These are phyloP conservation scores for Pediacus dermestoides DNA, from an alignment of 2,888 invertebrate genomes.

Conservation along the genomic window DNA sequence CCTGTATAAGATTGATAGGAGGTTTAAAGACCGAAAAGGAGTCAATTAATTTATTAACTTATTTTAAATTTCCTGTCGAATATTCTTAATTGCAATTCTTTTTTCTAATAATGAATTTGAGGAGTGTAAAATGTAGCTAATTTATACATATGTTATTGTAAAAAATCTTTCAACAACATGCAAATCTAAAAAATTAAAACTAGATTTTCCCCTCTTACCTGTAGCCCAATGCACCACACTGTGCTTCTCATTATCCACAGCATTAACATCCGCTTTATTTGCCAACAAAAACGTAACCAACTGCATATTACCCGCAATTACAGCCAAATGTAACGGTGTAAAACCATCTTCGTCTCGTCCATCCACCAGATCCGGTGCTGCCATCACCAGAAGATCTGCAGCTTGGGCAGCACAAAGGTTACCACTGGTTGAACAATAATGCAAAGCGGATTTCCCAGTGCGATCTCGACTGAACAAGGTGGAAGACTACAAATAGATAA, in stretches of 20 bases:
- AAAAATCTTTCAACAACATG: neutral
- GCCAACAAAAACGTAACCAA: conserved; percentile 82
- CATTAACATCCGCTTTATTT: conserved; percentile 84
- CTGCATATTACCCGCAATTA: conserved; percentile 87
- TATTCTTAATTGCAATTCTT: too few relatives aligned
- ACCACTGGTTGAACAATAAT: conserved; percentile 72
- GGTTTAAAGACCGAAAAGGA: too few relatives aligned
- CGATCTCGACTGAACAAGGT: conserved; percentile 72
- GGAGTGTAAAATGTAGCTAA: too few relatives aligned
- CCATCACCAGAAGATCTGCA: conserved; percentile 69
- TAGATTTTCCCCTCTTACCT: too few relatives aligned
- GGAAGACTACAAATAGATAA: conserved; percentile 52
- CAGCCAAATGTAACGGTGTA: conserved; percentile 91
- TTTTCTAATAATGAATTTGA: too few relatives aligned
- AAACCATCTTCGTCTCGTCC: conserved; percentile 90
- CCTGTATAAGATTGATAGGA: too few relatives aligned
- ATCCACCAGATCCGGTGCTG: conserved; percentile 81
- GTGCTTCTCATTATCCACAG: conserved; percentile 90
- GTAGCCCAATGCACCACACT: conserved; percentile 98
- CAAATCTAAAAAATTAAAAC: conserved; percentile 8
- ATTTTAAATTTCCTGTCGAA: too few relatives aligned
- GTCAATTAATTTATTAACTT: too few relatives aligned
- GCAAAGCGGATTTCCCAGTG: conserved; percentile 81
- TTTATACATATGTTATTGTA: neutral
- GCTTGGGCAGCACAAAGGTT: conserved; percentile 58